A percentile compares a stretch with the other conserved stretches of the same genome.
These are phyloP conservation scores for Drosophila borborema DNA, from an alignment of 2,888 invertebrate species.

Conservation along the genomic window DNA sequence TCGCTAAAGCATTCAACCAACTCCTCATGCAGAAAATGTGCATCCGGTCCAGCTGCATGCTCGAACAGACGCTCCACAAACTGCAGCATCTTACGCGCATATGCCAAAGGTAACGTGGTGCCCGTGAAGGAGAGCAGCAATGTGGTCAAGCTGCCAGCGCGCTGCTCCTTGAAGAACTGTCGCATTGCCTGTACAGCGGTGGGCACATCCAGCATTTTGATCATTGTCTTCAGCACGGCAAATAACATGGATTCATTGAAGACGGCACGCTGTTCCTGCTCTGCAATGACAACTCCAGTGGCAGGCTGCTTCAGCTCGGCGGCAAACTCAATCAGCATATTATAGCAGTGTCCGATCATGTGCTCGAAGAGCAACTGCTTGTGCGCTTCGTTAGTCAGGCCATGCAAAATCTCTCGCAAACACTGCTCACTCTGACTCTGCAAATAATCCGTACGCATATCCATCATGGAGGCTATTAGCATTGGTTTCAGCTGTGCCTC, in stretches of 20 bases:
- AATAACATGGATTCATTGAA: conserved; percentile 83
- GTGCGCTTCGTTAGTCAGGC: conserved; percentile 87
- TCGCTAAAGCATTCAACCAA: conserved; percentile 89
- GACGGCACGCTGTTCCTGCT: conserved; percentile 67
- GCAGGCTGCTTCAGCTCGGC: conserved; percentile 71
- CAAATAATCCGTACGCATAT: conserved; percentile 91
- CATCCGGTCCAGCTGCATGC: conserved; percentile 88
- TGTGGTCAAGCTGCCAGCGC: conserved; percentile 90
- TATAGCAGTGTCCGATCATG: conserved; percentile 89
- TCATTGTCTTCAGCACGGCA: conserved; percentile 90
- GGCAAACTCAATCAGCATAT: conserved; percentile 88
- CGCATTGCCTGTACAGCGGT: conserved; percentile 93
- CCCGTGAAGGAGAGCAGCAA: conserved; percentile 93
- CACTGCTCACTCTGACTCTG: conserved; percentile 88
- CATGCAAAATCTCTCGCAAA: conserved; percentile 85
- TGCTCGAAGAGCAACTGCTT: conserved; percentile 88
- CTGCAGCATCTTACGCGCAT: conserved; percentile 91
- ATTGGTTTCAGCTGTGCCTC: conserved; percentile 79
- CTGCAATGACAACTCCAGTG: conserved; percentile 12
- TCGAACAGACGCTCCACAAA: conserved; percentile 92
- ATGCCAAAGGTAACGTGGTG: conserved; percentile 89
- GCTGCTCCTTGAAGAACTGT: conserved; percentile 90
- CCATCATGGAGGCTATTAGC: conserved; percentile 89
- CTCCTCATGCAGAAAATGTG: conserved; percentile 88
- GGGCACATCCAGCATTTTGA: conserved; percentile 92